Evolutionary conservation across 2,888 invertebrate species (phyloP).

Genomic region (Xylota segnis): DNA sequence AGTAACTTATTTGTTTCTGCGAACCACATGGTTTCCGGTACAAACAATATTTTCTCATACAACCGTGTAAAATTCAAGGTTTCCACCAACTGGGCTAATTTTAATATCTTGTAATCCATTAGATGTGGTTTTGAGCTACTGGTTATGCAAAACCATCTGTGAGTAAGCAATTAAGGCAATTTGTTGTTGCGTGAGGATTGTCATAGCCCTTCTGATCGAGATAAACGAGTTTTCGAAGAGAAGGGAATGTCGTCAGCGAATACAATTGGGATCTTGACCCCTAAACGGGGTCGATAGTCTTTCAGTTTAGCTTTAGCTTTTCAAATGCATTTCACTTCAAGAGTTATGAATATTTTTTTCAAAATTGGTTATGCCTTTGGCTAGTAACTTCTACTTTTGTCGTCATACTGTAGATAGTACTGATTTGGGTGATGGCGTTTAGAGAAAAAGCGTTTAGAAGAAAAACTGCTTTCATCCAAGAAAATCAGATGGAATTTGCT

Average conservation of each 20-base stretch:
- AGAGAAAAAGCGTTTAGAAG: too few species aligned
- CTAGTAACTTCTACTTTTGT: too few species aligned
- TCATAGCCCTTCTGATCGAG: neutral
- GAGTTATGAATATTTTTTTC: neutral
- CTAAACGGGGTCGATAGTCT: too few species aligned
- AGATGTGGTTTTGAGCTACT: neutral
- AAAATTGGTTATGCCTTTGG: too few species aligned
- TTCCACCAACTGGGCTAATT: neutral
- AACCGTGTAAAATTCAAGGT: neutral
- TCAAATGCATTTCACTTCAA: neutral
- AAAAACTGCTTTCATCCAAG: too few species aligned
- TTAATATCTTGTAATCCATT: constrained; percentile 5
- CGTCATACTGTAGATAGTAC: too few species aligned
- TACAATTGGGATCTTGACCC: neutral
- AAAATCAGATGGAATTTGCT: too few species aligned
- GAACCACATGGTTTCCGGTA: neutral
- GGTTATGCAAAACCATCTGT: constrained; percentile 4
- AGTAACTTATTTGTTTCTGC: neutral
- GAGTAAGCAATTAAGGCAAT: neutral
- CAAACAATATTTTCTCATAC: constrained; percentile 4
- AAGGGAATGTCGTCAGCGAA: neutral
- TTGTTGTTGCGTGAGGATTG: neutral
- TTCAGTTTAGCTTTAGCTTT: too few species aligned
- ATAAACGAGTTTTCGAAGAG: neutral
- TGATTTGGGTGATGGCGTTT: too few species aligned